Base-by-base conservation (phyloP, 2,113 vertebrate species). In the Regulus satrapa region DNA sequence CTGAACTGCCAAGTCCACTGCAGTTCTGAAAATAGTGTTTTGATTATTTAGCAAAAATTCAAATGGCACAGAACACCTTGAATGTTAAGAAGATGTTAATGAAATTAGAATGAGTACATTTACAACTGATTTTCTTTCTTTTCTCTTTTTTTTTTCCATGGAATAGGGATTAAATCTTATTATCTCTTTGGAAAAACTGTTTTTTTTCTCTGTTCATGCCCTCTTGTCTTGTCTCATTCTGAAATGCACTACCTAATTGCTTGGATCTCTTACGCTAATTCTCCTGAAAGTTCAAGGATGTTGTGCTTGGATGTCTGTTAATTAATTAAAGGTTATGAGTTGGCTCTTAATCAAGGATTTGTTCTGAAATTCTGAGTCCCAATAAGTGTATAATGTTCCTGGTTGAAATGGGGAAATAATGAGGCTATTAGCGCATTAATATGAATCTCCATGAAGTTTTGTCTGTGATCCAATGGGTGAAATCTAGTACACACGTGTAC, bases 251-350 rank as follows among this genome's bases (percentile, higher is more conserved):
- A 91, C 96, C 97, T 98, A 97, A 97, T 97, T 98, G 95, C 96
- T 97, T 46, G 68, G 54, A 89, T 96, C 88, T 96, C 96, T 97
- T 97, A 91, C 21, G 10, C 96, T 98, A 97, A 97, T 98, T 97
- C 96, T 96, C 63, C 78, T 81, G 55, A 94, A 98, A 98, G 97
- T 98, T 98, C 97, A 98, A 98, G 96, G 93, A 94, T 96, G 82
- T 97, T 96, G 94, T 98, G 94, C 92, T 97, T 95, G 88, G 92
- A 93, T 97, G 93, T 97, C 96, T 97, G 93, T 91, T 97, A 97
- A 97, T 98, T 98, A 97, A 98, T 97, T 91, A 98, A 97, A 98
- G 95, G 97, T 98, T 98, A 96, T 91, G 69, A 93, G 77, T 89
- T 94, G 96, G 56, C 79, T 94, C 78, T 94, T 98, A 97, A 97